phyloP scores from a whole-genome alignment of 2,797 vertebrate species.

The Cottoperca gobio region DNA sequence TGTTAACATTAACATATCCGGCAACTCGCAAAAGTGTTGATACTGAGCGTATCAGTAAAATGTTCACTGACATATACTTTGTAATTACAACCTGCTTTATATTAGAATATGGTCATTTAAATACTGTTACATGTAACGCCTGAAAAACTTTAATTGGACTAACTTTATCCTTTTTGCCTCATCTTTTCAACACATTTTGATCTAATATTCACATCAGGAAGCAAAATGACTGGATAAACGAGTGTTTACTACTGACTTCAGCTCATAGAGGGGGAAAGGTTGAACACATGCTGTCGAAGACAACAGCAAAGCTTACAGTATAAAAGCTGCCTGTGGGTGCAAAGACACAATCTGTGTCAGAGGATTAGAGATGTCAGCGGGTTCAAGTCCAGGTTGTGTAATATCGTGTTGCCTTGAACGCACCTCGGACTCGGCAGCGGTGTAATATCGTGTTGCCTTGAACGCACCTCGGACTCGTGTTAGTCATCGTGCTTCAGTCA shows the following conservation, averaged over 20 bases:
- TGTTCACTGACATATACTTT: background rate
- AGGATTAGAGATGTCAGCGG: slow-evolving; percentile 27
- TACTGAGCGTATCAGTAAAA: background rate
- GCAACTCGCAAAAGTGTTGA: background rate
- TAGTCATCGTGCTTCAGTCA: slow-evolving; percentile 6
- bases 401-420: slow-evolving; percentile 21
- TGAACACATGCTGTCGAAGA: slow-evolving; percentile 9
- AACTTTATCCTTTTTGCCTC: background rate
- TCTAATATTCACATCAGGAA: background rate
- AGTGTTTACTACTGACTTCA: background rate
- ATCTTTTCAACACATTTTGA: background rate
- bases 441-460: slow-evolving; percentile 16
- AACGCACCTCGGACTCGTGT: slow-evolving; percentile 15
- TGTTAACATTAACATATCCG: background rate
- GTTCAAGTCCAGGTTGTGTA: slow-evolving; percentile 44
- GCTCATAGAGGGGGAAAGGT: background rate
- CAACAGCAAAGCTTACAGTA: slow-evolving; percentile 12
- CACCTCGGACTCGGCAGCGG: slow-evolving; percentile 13
- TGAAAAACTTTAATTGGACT: background rate
- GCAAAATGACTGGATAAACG: background rate
- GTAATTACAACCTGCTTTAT: background rate
- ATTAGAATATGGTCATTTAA: background rate
- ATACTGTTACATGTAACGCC: background rate
- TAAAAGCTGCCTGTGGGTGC: slow-evolving; percentile 34
- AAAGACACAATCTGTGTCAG: slow-evolving; percentile 29